Evolutionary conservation across 2,888 invertebrate genomes (phyloP).

Genomic region (Metellina segmentata): DNA sequence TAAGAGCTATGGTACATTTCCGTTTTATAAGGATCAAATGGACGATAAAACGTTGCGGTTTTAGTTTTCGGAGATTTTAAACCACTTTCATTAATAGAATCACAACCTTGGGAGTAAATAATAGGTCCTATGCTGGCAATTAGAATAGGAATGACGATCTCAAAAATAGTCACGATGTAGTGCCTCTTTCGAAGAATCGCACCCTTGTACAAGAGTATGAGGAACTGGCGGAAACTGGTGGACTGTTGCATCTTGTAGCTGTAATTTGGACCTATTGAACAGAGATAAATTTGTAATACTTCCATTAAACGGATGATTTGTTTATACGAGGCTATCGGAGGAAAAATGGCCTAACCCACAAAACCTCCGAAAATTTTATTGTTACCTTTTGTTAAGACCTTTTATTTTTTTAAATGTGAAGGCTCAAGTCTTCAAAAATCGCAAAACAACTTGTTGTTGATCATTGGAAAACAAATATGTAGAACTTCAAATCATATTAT

Average conservation of each 20-base stretch:
- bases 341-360: too few relatives aligned
- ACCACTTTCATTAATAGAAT: not conserved
- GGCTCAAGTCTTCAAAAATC: too few relatives aligned
- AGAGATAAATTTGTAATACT: too few relatives aligned
- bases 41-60: not conserved
- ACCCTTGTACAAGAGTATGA: conserved; percentile 67
- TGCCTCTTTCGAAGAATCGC: conserved; percentile 56
- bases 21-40: conserved; percentile 17
- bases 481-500: too few relatives aligned
- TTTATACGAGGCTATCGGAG: too few relatives aligned
- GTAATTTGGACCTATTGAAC: too few relatives aligned
- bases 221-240: conserved; percentile 37
- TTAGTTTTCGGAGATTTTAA: not conserved
- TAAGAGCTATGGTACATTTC: not conserved
- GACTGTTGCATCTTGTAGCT: not conserved
- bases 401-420: too few relatives aligned
- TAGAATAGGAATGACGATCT: conserved; percentile 58
- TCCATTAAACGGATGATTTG: too few relatives aligned
- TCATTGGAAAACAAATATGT: too few relatives aligned
- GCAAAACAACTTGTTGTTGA: too few relatives aligned
- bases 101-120: not conserved
- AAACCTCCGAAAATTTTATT: too few relatives aligned
- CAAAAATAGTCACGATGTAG: conserved; percentile 63
- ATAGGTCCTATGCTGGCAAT: conserved; percentile 37
- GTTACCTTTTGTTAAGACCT: too few relatives aligned